These are phyloP conservation scores for Gavia stellata DNA, from an alignment of 2,113 vertebrate genomes.

Conservation along the genomic window DNA sequence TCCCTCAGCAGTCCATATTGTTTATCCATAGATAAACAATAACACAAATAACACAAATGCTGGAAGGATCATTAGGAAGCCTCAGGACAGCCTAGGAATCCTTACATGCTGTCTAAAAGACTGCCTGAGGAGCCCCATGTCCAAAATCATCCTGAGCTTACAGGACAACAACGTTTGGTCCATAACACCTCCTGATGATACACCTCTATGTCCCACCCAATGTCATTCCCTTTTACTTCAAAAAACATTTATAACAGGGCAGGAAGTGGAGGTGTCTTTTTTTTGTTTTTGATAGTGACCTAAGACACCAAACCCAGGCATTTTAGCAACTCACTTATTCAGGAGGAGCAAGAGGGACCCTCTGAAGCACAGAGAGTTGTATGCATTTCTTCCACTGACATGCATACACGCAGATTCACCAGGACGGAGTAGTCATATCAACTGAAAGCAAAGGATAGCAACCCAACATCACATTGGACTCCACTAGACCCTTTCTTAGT, in stretches of 20 bases:
- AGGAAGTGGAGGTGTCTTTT: background rate
- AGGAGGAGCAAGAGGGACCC: background rate
- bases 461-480: background rate
- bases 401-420: fast-evolving
- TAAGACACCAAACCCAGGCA: background rate
- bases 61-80: background rate
- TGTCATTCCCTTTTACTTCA: background rate
- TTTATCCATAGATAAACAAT: background rate
- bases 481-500: background rate
- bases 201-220: background rate
- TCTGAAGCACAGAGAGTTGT: background rate
- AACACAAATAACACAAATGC: too few relatives aligned
- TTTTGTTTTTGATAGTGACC: background rate
- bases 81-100: background rate
- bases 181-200: background rate
- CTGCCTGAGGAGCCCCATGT: background rate
- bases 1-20: background rate
- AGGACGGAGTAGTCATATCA: background rate
- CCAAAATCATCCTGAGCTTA: background rate
- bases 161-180: background rate
- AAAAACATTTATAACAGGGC: background rate
- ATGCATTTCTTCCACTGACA: background rate
- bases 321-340: background rate
- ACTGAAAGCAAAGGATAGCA: background rate
- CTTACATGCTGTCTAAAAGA: background rate